phyloP scores from a whole-genome alignment of 1,140 invertebrate species.

The Maniola jurtina region DNA sequence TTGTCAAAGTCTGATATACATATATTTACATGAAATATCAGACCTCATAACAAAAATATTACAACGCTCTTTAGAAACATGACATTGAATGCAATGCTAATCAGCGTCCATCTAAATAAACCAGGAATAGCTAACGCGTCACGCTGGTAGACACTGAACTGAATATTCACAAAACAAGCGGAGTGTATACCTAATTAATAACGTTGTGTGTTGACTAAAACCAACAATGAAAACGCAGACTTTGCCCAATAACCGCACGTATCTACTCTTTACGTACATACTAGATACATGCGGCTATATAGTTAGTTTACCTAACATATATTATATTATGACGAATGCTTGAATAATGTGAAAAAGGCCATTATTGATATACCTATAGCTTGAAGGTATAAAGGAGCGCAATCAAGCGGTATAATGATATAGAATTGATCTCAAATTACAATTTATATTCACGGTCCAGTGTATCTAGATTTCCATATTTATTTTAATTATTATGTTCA shows the following conservation, averaged over 20 bases:
- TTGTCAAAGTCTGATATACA: too few relatives aligned
- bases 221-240: constrained; percentile 20
- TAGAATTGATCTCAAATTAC: constrained; percentile 24
- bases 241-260: constrained; percentile 14
- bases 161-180: constrained; percentile 20
- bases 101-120: constrained; percentile 57
- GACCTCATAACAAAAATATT: constrained; percentile 21
- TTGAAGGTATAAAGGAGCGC: constrained; percentile 1
- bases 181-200: constrained; percentile 20
- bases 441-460: constrained; percentile 19
- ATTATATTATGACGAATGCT: too few relatives aligned
- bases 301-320: too few relatives aligned
- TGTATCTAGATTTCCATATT: not conserved
- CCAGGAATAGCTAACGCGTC: constrained; percentile 43
- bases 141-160: constrained; percentile 17
- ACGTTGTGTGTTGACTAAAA: constrained; percentile 17
- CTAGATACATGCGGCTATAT: too few relatives aligned
- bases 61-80: constrained; percentile 31
- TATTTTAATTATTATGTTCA: not conserved
- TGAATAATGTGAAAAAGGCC: too few relatives aligned
- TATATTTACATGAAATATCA: too few relatives aligned
- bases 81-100: constrained; percentile 40
- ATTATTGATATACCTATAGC: not conserved
- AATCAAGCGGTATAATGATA: constrained; percentile 19
- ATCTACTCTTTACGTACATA: not conserved